Conservation (phyloP, 2,113 vertebrate species). For the Callionymus lyra region DNA sequence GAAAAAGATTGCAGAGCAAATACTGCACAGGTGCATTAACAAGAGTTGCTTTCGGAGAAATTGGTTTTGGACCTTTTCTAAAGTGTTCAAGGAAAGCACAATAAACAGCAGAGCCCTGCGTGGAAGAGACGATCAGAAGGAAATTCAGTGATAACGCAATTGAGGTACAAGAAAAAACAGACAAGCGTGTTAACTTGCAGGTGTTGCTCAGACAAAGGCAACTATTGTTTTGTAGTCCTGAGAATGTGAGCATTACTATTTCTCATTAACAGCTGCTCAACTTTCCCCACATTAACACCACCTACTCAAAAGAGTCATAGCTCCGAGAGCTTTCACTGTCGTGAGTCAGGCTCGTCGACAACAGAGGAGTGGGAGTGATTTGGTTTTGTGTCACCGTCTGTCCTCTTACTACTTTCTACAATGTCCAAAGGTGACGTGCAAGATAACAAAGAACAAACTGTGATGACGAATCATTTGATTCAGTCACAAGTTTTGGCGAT, state of each 20-base stretch:
- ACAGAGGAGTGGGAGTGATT: constrained; percentile 30
- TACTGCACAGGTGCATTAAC: constrained; percentile 43
- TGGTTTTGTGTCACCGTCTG: constrained; percentile 26
- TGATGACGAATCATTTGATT: constrained; percentile 38
- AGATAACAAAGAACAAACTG: constrained; percentile 36
- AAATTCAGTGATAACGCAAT: constrained; percentile 5
- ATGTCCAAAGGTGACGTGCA: constrained; percentile 14
- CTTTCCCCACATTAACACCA: constrained; percentile 26
- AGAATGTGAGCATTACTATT: constrained; percentile 24
- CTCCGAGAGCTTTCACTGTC: constrained; percentile 34
- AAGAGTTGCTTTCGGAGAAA: constrained; percentile 34
- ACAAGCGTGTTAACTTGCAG: constrained; percentile 18
- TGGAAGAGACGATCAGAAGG: constrained; percentile 18
- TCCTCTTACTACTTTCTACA: constrained; percentile 23
- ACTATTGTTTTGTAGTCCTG: constrained; percentile 30
- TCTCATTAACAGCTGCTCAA: constrained; percentile 39
- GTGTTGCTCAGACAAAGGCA: constrained; percentile 36
- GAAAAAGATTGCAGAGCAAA: constrained; percentile 31
- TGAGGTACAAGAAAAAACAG: constrained; percentile 7
- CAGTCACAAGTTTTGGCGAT: too few species aligned
- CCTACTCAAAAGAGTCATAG: constrained; percentile 26
- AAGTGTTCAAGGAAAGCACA: constrained; percentile 38
- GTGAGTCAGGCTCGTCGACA: constrained; percentile 37
- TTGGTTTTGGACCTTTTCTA: constrained; percentile 33
- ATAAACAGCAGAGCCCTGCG: constrained; percentile 22